Percentiles rank a stretch among this genome's conserved stretches.
phyloP scores from a whole-genome alignment of 2,113 vertebrate genomes.

The Sturnus vulgaris region DNA sequence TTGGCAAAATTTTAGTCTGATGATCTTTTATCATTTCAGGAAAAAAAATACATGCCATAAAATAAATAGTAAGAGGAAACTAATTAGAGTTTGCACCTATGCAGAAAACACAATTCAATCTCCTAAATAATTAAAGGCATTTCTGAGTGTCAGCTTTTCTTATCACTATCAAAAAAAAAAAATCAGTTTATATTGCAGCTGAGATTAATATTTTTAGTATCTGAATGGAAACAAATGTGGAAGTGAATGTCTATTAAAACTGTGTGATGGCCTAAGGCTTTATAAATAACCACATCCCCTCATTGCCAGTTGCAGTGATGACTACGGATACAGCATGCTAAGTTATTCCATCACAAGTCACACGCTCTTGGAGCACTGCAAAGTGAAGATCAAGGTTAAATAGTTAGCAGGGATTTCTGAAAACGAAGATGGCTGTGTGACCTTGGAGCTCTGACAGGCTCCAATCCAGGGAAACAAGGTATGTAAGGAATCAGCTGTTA shows the following conservation, averaged over 20 bases:
- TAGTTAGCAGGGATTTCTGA: not conserved
- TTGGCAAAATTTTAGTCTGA: not conserved
- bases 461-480: not conserved
- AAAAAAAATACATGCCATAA: not conserved
- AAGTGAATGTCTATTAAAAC: not conserved
- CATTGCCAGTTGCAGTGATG: not conserved
- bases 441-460: not conserved
- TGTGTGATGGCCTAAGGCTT: not conserved
- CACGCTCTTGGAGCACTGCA: not conserved
- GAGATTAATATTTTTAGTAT: conserved; percentile 44
- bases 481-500: not conserved
- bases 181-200: not conserved
- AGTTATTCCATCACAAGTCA: conserved; percentile 6
- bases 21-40: not conserved
- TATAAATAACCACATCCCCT: conserved; percentile 38
- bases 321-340: not conserved
- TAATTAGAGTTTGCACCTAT: not conserved
- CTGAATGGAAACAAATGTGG: not conserved
- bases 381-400: conserved; percentile 54
- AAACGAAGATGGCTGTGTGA: not conserved
- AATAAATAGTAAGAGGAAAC: not conserved
- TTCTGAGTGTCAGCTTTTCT: not conserved
- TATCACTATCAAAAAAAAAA: not conserved
- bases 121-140: not conserved
- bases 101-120: not conserved